Evolutionary conservation across 2,113 vertebrate species (phyloP).

Genomic region (Antechinus flavipes): DNA sequence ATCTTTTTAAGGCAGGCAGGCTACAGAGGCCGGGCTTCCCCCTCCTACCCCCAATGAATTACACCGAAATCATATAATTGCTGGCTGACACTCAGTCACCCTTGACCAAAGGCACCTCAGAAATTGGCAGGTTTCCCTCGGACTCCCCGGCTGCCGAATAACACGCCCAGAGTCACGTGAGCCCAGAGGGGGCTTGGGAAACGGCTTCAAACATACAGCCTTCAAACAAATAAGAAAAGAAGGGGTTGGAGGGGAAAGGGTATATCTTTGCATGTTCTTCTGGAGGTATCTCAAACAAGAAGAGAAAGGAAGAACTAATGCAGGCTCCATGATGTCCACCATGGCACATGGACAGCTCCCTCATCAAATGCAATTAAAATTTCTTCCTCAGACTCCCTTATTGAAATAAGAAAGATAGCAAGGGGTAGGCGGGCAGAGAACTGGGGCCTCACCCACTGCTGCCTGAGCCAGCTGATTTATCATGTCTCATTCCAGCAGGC

Average conservation of each 20-base stretch:
- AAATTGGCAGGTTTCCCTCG: constrained; percentile 81
- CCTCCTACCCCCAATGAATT: constrained; percentile 73
- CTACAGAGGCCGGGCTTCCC: constrained; percentile 79
- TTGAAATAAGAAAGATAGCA: constrained; percentile 84
- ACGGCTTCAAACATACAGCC: constrained; percentile 81
- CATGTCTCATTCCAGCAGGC: constrained; percentile 84
- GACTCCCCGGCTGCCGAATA: constrained; percentile 73
- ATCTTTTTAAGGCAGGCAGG: constrained; percentile 78
- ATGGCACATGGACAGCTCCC: constrained; percentile 85
- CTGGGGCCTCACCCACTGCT: constrained; percentile 83
- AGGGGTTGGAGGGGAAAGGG: constrained; percentile 67
- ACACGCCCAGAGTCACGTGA: not conserved
- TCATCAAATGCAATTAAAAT: constrained; percentile 88
- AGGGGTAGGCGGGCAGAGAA: constrained; percentile 81
- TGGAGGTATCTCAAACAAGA: constrained; percentile 78
- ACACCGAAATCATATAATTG: constrained; percentile 82
- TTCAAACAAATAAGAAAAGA: constrained; percentile 76
- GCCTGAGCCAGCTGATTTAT: constrained; percentile 87
- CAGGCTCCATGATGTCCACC: constrained; percentile 85
- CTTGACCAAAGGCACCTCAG: constrained; percentile 80
- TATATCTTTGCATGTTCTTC: constrained; percentile 81
- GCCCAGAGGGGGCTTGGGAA: constrained; percentile 75
- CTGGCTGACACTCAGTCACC: constrained; percentile 82
- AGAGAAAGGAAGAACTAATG: constrained; percentile 83
- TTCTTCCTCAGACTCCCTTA: constrained; percentile 84